Conservation (phyloP, 2,888 invertebrate species). For the Calameuta idolon region DNA sequence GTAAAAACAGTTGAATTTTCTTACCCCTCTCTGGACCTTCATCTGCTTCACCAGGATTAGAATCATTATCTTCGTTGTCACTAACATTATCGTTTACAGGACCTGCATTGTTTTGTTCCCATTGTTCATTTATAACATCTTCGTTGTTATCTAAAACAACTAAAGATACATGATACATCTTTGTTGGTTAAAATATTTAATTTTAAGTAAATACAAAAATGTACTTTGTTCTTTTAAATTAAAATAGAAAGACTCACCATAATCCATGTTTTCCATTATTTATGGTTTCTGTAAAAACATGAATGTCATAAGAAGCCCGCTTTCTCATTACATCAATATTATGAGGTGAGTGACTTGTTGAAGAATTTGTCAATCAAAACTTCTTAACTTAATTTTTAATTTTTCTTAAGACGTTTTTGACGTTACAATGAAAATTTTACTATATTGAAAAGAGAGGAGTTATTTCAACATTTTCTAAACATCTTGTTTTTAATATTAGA, state of each 20-base stretch:
- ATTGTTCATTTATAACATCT: not conserved
- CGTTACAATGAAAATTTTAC: not conserved
- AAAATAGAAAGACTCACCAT: constrained; percentile 21
- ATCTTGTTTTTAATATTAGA: not conserved
- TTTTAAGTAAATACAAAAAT: not conserved
- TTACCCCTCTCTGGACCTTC: not conserved
- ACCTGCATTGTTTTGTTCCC: not conserved
- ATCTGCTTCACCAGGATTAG: not conserved
- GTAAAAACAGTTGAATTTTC: not conserved
- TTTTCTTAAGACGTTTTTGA: not conserved
- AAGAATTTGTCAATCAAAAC: not conserved
- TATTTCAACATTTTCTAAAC: not conserved
- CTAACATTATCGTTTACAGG: constrained; percentile 9
- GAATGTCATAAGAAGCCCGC: not conserved
- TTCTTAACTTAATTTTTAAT: not conserved
- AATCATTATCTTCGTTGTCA: constrained; percentile 25
- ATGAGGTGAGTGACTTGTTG: not conserved
- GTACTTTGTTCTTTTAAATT: not conserved
- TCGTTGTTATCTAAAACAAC: constrained; percentile 6
- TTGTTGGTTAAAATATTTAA: not conserved
- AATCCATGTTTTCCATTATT: constrained; percentile 31
- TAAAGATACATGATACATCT: not conserved
- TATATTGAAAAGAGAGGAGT: not conserved
- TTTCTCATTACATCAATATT: not conserved
- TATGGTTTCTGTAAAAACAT: not conserved